A percentile compares a stretch with the other conserved stretches of the same genome.
phyloP scores from a whole-genome alignment of 2,113 vertebrate species.

The Sitta europaea region DNA sequence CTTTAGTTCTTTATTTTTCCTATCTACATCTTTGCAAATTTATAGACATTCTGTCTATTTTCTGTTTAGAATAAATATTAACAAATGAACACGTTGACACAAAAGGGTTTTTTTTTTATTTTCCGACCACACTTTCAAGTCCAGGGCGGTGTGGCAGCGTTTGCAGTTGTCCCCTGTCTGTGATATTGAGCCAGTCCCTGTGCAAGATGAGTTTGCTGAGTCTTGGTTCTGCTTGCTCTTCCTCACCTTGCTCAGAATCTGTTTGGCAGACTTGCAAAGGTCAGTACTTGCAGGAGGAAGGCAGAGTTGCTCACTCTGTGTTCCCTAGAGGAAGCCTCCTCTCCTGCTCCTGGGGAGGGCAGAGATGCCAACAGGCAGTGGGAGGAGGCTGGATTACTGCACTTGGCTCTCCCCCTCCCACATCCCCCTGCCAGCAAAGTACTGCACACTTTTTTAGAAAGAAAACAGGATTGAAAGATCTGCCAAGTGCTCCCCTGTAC shows the following conservation, averaged over 20 bases:
- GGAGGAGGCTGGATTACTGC: not conserved
- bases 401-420: not conserved
- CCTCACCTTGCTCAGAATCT: not conserved
- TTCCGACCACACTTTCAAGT: not conserved
- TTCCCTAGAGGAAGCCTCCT: not conserved
- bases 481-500: not conserved
- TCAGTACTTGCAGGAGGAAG: not conserved
- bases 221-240: not conserved
- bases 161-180: not conserved
- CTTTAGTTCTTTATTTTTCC: not conserved
- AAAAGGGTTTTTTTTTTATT: not conserved
- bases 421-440: not conserved
- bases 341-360: not conserved
- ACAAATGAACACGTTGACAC: accelerated
- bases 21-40: not conserved
- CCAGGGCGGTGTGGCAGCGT: not conserved
- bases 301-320: not conserved
- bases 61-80: not conserved
- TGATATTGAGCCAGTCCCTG: not conserved
- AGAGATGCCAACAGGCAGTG: not conserved
- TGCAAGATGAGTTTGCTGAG: not conserved
- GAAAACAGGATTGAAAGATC: not conserved
- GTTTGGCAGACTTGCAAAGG: not conserved
- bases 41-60: not conserved
- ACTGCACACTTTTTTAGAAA: not conserved